Evolutionary conservation across 2,797 vertebrate genomes (phyloP).

Genomic region (Crax fasciolata): DNA sequence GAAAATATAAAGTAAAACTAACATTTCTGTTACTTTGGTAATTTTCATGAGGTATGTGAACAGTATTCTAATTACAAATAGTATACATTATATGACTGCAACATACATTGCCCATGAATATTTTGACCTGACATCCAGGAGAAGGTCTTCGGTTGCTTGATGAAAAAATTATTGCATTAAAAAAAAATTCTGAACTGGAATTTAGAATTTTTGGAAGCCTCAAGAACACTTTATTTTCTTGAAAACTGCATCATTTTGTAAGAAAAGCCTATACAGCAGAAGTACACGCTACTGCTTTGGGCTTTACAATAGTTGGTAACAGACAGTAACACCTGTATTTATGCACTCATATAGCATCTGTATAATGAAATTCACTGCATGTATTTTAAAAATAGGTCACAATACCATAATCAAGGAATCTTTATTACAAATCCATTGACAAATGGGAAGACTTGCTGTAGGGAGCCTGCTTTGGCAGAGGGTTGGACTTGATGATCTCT

Average conservation of each 20-base stretch:
- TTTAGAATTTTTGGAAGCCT: neutral
- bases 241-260: neutral
- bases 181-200: neutral
- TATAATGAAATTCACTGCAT: neutral
- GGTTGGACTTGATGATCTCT: no score
- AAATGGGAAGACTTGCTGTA: neutral
- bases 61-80: conserved; percentile 7
- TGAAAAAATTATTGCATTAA: neutral
- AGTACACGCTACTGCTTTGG: neutral
- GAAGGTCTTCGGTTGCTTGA: neutral
- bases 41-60: neutral
- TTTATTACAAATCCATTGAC: neutral
- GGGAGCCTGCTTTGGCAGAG: no score
- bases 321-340: neutral
- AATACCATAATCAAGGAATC: neutral
- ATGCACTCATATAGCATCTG: neutral
- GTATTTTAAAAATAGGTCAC: neutral
- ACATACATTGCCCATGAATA: neutral
- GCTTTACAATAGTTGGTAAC: neutral
- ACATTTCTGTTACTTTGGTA: neutral
- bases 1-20: neutral
- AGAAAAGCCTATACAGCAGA: neutral
- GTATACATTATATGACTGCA: neutral
- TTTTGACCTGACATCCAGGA: neutral
- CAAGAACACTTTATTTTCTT: neutral